Base-by-base conservation (phyloP, 2,888 invertebrate species). In the Branchellion lobata region DNA sequence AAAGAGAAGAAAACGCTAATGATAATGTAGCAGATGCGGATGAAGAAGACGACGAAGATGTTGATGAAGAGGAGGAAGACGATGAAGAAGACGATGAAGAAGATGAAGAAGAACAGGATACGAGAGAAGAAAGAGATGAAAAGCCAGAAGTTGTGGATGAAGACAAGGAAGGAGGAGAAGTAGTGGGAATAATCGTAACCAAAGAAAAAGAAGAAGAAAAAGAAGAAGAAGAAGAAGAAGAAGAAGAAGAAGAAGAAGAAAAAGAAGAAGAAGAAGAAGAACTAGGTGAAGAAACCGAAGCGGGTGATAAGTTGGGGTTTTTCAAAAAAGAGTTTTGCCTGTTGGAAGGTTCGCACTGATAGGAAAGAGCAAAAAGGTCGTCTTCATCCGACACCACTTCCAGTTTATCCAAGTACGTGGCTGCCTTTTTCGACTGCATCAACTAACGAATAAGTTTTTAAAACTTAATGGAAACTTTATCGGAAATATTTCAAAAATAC, bases 351-450 rank as follows among this genome's bases (percentile, higher is more conserved):
- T 98, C 98, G 87, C 96, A 96, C 85, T 94, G 94, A 61, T 94
- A 88, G 0, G 97, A 97, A 86, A 97, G 90, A 77, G 92, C 92
- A 86, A 95, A 94, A 81, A 99, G 89, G 80, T 92, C 91, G 84
- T 94, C 93, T 88, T 98, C 98, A 86, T 97, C 95, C 21, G 92
- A 93, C 84, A 94, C 93, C 8, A 94, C 94, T 84, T 94, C 93
- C 90, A 98, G 92, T 84, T 94, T 93, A 83, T 93, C 93, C 81
- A 99, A 90, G 89, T 99, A 99, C 1, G 97, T 94, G 87, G 96
- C 96, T 3, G 97, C 97, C 80, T 96, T 90, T 36, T 97, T 91
- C 79, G 96, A 95, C 98, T 98, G 98, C 89, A 97, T 95, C 47
- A 97, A 95, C 88, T 89, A 82, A 36, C 80, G 65, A 81, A 78